Conservation (phyloP, 2,888 invertebrate species). For the Leptopterna dolabrata region DNA sequence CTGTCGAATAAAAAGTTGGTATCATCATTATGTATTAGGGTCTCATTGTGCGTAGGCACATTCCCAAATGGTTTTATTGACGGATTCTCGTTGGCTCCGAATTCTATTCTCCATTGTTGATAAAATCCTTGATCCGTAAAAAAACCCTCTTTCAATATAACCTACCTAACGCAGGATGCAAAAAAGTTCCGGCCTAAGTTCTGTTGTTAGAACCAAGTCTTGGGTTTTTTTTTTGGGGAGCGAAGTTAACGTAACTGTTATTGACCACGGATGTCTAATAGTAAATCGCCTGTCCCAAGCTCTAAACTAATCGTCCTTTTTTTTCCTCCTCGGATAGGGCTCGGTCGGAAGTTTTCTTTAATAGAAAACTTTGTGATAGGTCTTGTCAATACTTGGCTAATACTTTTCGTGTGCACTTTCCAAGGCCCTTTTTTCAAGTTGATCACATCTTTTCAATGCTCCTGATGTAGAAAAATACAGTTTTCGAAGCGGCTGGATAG, state of each 20-base stretch:
- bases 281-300: conserved; percentile 43
- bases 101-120: no score
- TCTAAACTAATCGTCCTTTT: conserved; percentile 12
- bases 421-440: neutral
- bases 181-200: neutral
- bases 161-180: neutral
- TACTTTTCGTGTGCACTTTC: conserved; percentile 21
- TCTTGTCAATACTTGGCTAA: conserved; percentile 45
- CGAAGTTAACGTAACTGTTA: conserved; percentile 11
- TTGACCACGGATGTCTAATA: conserved; percentile 10
- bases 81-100: no score
- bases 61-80: no score
- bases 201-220: neutral
- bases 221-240: neutral
- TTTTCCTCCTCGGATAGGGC: neutral
- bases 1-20: no score
- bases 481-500: neutral
- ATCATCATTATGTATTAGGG: no score
- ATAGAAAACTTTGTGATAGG: conserved; percentile 45
- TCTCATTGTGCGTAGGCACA: no score
- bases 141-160: neutral
- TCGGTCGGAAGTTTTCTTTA: conserved; percentile 36
- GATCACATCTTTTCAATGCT: neutral
- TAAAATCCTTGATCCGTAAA: neutral
- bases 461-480: neutral